Evolutionary conservation across 2,797 vertebrate genomes (phyloP), one percentile per base, ranked within the genome.

Genomic region (Hipposideros larvatus): DNA sequence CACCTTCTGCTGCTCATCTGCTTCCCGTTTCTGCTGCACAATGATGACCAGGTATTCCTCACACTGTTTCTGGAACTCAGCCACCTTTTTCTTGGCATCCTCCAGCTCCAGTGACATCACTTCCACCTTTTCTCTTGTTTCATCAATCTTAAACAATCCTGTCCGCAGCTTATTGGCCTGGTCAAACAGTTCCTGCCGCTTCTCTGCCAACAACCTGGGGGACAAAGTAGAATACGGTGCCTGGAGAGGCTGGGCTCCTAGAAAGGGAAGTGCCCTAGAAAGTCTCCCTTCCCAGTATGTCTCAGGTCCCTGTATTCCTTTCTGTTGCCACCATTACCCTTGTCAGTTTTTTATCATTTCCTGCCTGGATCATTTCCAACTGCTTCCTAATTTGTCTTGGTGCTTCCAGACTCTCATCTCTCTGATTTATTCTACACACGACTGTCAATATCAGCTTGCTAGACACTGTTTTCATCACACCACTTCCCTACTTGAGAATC

Each of bases 101-200:
- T 99, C 99, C 74, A 99, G 98, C 97, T 99, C 99, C 70, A 99
- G 37, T 0, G 99, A 99, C 99, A 99, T 99, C 98, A 98, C 98
- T 98, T 99, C 98, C 96, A 99, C 99, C 95, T 99, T 99, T 93
- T 97, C 96, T 41, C 99, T 98, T 0, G 99, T 99, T 97, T 99
- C 99, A 2, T 99, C 99, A 5, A 99, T 99, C 98, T 99, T 99
- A 68, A 98, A 99, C 93, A 99, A 98, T 4, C 99, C 99, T 0
- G 99, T 99, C 26, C 98, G 98, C 70, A 99, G 98, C 97, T 99
- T 99, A 97, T 96, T 99, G 88, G 99, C 98, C 98, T 99, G 99
- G 73, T 99, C 98, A 5, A 98, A 98, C 65, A 99, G 92, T 96
- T 99, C 99, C 48, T 85, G 85, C n/a, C 98, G 99, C 98, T 99